Evolutionary conservation across 2,888 invertebrate genomes (phyloP), one percentile per base, ranked within the genome.

Genomic region (Eristalis pertinax): DNA sequence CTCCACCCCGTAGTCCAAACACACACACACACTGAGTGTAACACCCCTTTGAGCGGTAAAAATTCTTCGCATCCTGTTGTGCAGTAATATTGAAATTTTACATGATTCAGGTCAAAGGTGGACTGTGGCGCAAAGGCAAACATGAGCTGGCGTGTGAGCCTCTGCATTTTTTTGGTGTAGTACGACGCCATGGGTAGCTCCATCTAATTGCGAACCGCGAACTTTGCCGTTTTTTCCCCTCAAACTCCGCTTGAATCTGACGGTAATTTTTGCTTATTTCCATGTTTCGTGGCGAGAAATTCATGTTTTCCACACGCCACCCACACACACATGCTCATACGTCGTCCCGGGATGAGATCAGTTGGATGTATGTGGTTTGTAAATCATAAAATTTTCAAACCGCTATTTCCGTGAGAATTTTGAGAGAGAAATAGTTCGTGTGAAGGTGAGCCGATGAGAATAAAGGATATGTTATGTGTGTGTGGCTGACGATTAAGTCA

Each of bases 1-100:
- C n/a, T 8, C 50, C 8, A 1, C 19, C 19, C 2, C 19, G 26
- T 2, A 1, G 19, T 8, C 32, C 32, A 26, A 4, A 3, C 32
- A 32, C 32, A 5, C 32, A 32, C 32, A 32, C 32, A n/a, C 43
- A n/a, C 2, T 4, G 43, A 19, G 43, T 19, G 19, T 8, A 50
- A 50, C 50, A 50, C 19, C 50, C 19, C 50, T 83, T 87, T 83
- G 83, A 87, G 86, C 58, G 83, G 86, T 83, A 79, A 79, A 86
- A 87, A 87, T 67, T 76, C 56, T 64, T 83, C 58, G 50, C 83
- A 87, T 87, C 86, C 79, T 83, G 86, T 78, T 83, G 79, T 74
- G 67, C 63, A 58, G 79, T 75, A 76, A 83, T 87, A 79, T 87
- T 87, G 86, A 83, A 87, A 87, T 87, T 86, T 76, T 72, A 72